Conservation (phyloP, 2,113 vertebrate genomes). For the Megaptera novaeangliae region DNA sequence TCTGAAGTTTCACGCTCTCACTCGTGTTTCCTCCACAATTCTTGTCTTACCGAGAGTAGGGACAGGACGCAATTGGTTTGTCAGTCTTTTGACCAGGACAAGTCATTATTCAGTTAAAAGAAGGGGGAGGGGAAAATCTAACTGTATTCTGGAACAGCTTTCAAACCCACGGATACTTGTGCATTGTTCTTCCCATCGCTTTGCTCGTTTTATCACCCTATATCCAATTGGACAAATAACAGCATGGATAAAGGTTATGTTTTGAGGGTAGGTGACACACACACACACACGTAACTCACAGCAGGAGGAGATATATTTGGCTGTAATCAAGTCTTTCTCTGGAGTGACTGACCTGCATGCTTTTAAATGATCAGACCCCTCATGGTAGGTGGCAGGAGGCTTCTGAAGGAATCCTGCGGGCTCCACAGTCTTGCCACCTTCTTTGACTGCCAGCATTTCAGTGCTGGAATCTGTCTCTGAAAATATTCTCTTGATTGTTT, state of each 20-base stretch:
- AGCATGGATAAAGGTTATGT: not conserved
- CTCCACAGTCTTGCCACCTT: not conserved
- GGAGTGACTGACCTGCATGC: conserved; percentile 92
- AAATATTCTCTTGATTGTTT: conserved; percentile 75
- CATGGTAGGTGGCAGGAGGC: conserved; percentile 76
- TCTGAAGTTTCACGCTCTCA: not conserved
- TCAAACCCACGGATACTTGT: not conserved
- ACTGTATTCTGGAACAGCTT: not conserved
- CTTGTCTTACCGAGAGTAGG: not conserved
- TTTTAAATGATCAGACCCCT: conserved; percentile 86
- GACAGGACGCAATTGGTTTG: not conserved
- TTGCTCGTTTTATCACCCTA: not conserved
- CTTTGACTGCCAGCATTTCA: conserved; percentile 74
- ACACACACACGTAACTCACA: not conserved
- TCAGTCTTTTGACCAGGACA: not conserved
- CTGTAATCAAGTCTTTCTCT: conserved; percentile 20
- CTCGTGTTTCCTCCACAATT: not conserved
- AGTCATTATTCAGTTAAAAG: not conserved
- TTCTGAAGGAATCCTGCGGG: conserved; percentile 42
- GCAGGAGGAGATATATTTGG: not conserved
- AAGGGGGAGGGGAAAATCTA: not conserved
- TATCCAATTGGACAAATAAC: not conserved
- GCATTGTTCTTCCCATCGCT: not conserved
- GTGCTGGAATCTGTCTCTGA: conserved; percentile 80
- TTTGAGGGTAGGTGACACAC: not conserved